Evolutionary conservation across 2,888 invertebrate species (phyloP).

Genomic region (Hyposoter dolosus): DNA sequence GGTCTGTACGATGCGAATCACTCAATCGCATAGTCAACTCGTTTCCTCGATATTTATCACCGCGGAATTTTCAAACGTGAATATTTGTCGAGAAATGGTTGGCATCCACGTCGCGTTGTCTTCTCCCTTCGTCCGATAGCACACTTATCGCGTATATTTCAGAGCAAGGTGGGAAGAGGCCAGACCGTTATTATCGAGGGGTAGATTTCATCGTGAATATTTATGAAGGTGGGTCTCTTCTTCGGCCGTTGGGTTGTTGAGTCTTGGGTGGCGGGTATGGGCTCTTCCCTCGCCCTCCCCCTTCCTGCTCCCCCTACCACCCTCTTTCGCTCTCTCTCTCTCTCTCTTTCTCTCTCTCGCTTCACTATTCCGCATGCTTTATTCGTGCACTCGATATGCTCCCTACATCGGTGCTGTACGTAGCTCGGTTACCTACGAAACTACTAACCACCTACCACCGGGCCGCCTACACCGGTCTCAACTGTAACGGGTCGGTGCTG

Average conservation of each 20-base stretch:
- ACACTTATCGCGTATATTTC: conserved; percentile 79
- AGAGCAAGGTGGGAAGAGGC: conserved; percentile 69
- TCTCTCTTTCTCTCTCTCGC: conserved; percentile 19
- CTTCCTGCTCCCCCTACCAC: conserved; percentile 52
- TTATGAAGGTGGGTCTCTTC: conserved; percentile 78
- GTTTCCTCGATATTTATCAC: conserved; percentile 40
- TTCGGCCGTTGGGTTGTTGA: conserved; percentile 70
- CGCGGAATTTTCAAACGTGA: conserved; percentile 35
- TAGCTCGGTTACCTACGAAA: conserved; percentile 37
- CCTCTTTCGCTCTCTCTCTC: not conserved
- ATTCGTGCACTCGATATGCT: conserved; percentile 65
- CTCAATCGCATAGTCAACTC: conserved; percentile 35
- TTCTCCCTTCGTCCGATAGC: conserved; percentile 75
- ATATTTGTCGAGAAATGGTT: conserved; percentile 45
- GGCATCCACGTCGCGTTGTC: conserved; percentile 62
- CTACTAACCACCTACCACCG: conserved; percentile 26
- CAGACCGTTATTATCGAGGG: conserved; percentile 83
- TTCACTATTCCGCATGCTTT: conserved; percentile 59
- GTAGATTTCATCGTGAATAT: conserved; percentile 85
- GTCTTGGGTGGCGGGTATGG: conserved; percentile 58
- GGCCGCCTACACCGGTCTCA: conserved; percentile 27
- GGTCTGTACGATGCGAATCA: not conserved
- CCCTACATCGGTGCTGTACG: conserved; percentile 15
- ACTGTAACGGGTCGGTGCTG: conserved; percentile 55
- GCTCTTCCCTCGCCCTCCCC: conserved; percentile 48